These are phyloP conservation scores for Mastomys coucha DNA, from an alignment of 2,113 vertebrate species.

Conservation along the genomic window DNA sequence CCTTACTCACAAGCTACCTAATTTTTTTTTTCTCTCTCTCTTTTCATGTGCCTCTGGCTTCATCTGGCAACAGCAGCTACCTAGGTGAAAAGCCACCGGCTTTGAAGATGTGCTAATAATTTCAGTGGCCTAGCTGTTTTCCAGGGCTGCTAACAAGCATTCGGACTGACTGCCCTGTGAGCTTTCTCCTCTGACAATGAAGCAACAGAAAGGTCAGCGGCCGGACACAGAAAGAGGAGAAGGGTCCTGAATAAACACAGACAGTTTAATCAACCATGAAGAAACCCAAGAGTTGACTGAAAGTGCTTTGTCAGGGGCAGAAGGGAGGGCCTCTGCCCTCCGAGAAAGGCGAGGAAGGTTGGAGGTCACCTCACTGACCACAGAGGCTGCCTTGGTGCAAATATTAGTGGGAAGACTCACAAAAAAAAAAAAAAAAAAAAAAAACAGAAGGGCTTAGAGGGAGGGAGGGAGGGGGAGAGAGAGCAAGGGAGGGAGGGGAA, in stretches of 20 bases:
- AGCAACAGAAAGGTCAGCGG: conserved; percentile 71
- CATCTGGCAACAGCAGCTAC: background rate
- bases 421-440: too few relatives aligned
- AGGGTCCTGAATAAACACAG: conserved; percentile 78
- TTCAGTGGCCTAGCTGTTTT: background rate
- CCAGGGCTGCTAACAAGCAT: background rate
- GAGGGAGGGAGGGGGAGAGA: too few relatives aligned
- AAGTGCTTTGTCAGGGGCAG: conserved; percentile 73
- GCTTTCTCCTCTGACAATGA: conserved; percentile 36
- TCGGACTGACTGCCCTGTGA: background rate
- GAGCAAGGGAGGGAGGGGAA: too few relatives aligned
- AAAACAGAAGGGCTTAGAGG: background rate
- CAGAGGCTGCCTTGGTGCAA: background rate
- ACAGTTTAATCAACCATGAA: conserved; percentile 80
- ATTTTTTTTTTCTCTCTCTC: background rate
- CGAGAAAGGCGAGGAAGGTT: conserved; percentile 47
- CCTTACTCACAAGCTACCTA: background rate
- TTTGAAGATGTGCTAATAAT: conserved; percentile 24
- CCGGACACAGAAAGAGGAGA: conserved; percentile 72
- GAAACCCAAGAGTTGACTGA: conserved; percentile 67
- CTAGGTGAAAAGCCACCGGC: background rate
- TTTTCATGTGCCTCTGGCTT: background rate
- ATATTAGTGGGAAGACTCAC: background rate
- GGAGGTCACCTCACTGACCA: conserved; percentile 53
- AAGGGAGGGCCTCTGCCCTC: conserved; percentile 65